Base-by-base conservation (phyloP, 2,888 invertebrate species). In the Drosophila melanosoma region DNA sequence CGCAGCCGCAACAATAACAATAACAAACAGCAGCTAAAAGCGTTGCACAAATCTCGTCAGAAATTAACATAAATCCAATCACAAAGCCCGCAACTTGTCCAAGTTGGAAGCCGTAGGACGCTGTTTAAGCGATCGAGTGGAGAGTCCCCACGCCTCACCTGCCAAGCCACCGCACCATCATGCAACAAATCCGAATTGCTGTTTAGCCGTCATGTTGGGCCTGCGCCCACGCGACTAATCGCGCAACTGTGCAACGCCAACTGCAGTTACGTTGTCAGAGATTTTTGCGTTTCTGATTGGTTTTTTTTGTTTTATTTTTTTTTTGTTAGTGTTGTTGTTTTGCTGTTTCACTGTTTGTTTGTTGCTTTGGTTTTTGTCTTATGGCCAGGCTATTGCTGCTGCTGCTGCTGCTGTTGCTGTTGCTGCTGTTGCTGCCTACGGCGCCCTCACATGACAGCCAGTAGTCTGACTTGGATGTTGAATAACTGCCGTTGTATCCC, bases 21-120 rank as follows among this genome's bases (percentile, higher is more conserved):
- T 82, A 83, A 81, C 71, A 74, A 70, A 77, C 79, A 56, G 74
- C 82, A 77, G 75, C 83, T 66, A 68, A 79, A 80, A 76, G 79
- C 87, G 81, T 85, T 85, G 87, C 87, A 85, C 85, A 85, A 85
- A 85, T 85, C 85, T 85, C 85, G 87, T 85, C 87, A 76, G 82
- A 87, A 87, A 89, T 88, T 87, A 87, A 84, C 87, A 87, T 87
- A 87, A 87, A 87, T 87, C 84, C 87, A 87, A 87, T 89, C 89
- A 87, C 82, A 83, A 87, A 84, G 82, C 84, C 86, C 82, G 82
- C 80, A 76, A 65, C 65, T 69, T 76, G 80, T 76, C 81, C 82
- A 87, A 80, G 68, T 79, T 81, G 76, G 79, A 79, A 85, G 73
- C 84, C 80, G 84, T 84, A 84, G 84, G 84, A 84, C 86, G 83